phyloP scores from a whole-genome alignment of 2,797 vertebrate species.

The Epinephelus malabaricus region DNA sequence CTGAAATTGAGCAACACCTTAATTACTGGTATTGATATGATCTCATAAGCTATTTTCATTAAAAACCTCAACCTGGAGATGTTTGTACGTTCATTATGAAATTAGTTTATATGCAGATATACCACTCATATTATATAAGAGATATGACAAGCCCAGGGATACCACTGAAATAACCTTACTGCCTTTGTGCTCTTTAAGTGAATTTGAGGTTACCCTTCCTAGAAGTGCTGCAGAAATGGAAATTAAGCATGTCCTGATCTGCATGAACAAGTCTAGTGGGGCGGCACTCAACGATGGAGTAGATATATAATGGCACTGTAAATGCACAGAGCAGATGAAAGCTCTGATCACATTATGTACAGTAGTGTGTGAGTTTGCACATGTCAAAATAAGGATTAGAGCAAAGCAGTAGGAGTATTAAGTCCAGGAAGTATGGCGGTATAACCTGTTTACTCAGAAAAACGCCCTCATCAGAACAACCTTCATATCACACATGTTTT shows the following conservation, averaged over 20 bases:
- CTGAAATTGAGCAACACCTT: neutral
- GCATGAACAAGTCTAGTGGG: conserved; percentile 37
- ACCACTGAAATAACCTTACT: neutral
- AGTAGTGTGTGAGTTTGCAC: conserved; percentile 9
- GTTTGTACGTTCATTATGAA: neutral
- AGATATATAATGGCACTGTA: conserved; percentile 4
- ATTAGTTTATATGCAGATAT: conserved; percentile 3
- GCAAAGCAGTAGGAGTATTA: neutral
- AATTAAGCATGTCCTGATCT: conserved; percentile 18
- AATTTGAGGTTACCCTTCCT: conserved; percentile 1
- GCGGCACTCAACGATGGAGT: neutral
- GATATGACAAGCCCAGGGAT: neutral
- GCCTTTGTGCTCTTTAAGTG: neutral
- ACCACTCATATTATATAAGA: neutral
- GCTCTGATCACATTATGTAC: neutral
- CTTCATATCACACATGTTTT: neutral
- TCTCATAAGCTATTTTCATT: conserved; percentile 9
- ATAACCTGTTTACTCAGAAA: neutral
- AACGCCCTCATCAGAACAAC: neutral
- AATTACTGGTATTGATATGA: conserved; percentile 7
- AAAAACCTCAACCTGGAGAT: neutral
- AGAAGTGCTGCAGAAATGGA: conserved; percentile 15
- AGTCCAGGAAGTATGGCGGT: neutral
- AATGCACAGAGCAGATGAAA: conserved; percentile 14
- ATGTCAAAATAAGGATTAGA: neutral